A percentile compares a stretch with the other conserved stretches of the same genome.
These are phyloP conservation scores for Vanessa tameamea DNA, from an alignment of 1,140 invertebrate species.

Conservation along the genomic window DNA sequence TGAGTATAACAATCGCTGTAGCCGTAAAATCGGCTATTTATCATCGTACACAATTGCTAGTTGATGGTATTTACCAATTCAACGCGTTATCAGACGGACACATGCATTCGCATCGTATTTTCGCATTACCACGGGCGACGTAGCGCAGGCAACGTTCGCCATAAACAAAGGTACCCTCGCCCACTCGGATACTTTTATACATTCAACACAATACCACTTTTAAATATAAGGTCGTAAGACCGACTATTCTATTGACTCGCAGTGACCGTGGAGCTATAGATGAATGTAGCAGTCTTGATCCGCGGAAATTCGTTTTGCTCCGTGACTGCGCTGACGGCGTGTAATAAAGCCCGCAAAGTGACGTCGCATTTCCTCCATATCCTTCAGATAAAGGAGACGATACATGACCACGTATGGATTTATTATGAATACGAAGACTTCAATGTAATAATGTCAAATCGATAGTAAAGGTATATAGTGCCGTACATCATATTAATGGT, in stretches of 20 bases:
- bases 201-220: not conserved
- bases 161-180: constrained; percentile 9
- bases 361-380: constrained; percentile 18
- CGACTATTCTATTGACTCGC: not conserved
- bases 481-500: not conserved
- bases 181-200: not conserved
- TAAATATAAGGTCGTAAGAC: not conserved
- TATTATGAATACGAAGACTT: constrained; percentile 8
- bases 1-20: not conserved
- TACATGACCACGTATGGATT: constrained; percentile 2
- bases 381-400: constrained; percentile 11
- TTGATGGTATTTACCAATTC: constrained; percentile 10
- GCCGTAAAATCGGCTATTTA: not conserved
- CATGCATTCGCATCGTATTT: constrained; percentile 19
- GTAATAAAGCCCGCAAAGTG: constrained; percentile 20
- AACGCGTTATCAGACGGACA: constrained; percentile 14
- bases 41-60: not conserved
- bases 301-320: constrained; percentile 21
- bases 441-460: not conserved
- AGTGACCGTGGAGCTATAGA: not conserved
- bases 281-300: not conserved
- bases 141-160: not conserved
- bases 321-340: constrained; percentile 13
- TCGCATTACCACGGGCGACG: constrained; percentile 15
- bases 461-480: not conserved